A percentile compares a stretch with the other conserved stretches of the same genome.
Conservation (phyloP, 2,888 invertebrate genomes). For the Elysia crispata region DNA sequence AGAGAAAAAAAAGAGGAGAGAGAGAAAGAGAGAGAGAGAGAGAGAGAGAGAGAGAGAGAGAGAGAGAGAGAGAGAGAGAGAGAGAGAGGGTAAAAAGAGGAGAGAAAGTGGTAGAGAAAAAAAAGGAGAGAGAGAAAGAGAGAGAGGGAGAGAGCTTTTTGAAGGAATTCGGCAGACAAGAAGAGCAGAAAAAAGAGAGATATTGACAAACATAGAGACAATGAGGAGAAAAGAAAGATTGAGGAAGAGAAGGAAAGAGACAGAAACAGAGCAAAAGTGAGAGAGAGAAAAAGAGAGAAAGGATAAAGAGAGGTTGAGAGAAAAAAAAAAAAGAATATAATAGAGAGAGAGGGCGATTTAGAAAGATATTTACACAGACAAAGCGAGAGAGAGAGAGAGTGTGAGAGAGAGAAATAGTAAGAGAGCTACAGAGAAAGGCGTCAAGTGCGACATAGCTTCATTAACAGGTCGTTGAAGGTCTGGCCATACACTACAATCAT, state of each 20-base stretch:
- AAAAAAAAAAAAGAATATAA: neutral
- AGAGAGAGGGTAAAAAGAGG: neutral
- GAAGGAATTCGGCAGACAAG: too few relatives aligned
- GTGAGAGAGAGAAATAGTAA: too few relatives aligned
- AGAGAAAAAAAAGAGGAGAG: neutral
- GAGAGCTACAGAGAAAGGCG: too few relatives aligned
- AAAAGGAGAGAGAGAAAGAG: neutral
- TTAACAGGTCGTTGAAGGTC: too few relatives aligned
- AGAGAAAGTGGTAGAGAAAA: neutral
- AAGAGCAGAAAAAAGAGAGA: neutral
- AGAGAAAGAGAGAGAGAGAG: neutral
- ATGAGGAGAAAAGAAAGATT: neutral
- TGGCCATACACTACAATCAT: too few relatives aligned
- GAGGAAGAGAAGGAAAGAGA: neutral
- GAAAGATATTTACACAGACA: neutral
- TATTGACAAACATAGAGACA: neutral
- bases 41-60: neutral
- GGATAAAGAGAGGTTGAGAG: neutral
- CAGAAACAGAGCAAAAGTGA: neutral
- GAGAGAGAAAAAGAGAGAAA: neutral
- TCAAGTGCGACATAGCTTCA: too few relatives aligned
- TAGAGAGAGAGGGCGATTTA: neutral
- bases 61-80: neutral
- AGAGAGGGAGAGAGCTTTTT: neutral
- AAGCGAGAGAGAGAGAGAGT: too few relatives aligned